Base-by-base conservation (phyloP, 2,888 invertebrate genomes). In the Torymus auratus region DNA sequence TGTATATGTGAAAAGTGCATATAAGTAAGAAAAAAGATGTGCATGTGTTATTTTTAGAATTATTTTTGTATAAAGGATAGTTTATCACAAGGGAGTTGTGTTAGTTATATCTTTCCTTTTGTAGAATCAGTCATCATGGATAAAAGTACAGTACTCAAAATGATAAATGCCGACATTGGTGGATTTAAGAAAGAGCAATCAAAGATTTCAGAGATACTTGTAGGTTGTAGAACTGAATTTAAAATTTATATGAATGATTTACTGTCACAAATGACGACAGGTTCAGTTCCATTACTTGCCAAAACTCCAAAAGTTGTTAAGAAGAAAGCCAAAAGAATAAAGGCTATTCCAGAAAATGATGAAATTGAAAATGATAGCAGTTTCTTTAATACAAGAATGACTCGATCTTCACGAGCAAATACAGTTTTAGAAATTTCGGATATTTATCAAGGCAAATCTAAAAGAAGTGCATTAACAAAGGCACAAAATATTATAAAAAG, bases 341-440 rank as follows among this genome's bases (percentile, higher is more conserved):
- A 88, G 77, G 87, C 90, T 0, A 90, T 90, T 80, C 89, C 86
- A 7, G 90, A 90, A 81, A 82, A 89, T 80, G 85, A 85, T 52
- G 71, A 85, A 3, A 55, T 10, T 28, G 72, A 85, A 3, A 55
- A 12, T 28, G 72, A 67, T 50, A 52, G n/a, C 23, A 41, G 5
- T 2, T 5, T 68, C 5, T 65, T 60, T 14, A 58, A 60, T 50
- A 12, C 58, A 53, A 58, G 17, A 0, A 71, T 75, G 41, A 17
- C 15, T 58, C 71, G 71, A 64, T 50, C 73, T 50, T 81, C 78
- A 60, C 50, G 55, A 13, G 20, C 17, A 11, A 58, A 83, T 69
- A 60, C 62, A 14, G 13, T 61, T 64, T 56, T 81, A 56, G 83
- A 83, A 55, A 75, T 64, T 15, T 80, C 82, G 3, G 82, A 80